Base-by-base conservation (phyloP, 1,140 invertebrate genomes). In the Vollenhovia emeryi region DNA sequence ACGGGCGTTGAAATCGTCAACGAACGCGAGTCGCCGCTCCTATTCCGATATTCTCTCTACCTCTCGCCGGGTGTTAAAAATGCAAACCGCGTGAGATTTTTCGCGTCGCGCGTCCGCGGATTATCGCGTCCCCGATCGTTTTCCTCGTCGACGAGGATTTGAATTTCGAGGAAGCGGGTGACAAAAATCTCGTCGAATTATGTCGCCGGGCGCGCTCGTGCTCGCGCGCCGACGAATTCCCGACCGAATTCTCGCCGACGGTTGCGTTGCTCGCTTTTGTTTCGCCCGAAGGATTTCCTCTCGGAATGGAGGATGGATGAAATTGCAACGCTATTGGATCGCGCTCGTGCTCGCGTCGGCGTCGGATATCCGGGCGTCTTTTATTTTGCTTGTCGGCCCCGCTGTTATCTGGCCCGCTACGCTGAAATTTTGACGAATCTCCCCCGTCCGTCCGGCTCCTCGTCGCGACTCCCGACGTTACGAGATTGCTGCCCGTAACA, bases 341-440 rank as follows among this genome's bases (percentile, higher is more conserved):
- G 50, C 50, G 50, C 48, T 30, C 62, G 64, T 52, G 36, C 66
- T 57, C 66, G 8, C 64, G 62, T 60, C 40, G 59, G 75, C 66
- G 59, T 73, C 78, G 78, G 78, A 82, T 82, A 82, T 82, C 78
- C 78, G 66, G 78, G 50, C 78, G 66, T 82, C 66, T 82, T 82
- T 82, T 82, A 82, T 82, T 82, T 82, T 82, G 78, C 78, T 82
- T 82, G 78, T 82, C 78, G 30, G 78, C 36, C 48, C 36, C 78
- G 78, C 78, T 82, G 78, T 82, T 82, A 82, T 82, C 78, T 82
- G 50, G 78, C 68, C 52, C 52, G 78, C 78, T 82, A 71, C 78
- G 78, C 66, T 82, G 78, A 82, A 80, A 82, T 82, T 82, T 82
- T 82, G 78, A 82, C 78, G 78, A 82, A 82, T 82, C 66, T 45